Evolutionary conservation across 2,888 invertebrate genomes (phyloP).

Genomic region (Lasioglossum calceatum): DNA sequence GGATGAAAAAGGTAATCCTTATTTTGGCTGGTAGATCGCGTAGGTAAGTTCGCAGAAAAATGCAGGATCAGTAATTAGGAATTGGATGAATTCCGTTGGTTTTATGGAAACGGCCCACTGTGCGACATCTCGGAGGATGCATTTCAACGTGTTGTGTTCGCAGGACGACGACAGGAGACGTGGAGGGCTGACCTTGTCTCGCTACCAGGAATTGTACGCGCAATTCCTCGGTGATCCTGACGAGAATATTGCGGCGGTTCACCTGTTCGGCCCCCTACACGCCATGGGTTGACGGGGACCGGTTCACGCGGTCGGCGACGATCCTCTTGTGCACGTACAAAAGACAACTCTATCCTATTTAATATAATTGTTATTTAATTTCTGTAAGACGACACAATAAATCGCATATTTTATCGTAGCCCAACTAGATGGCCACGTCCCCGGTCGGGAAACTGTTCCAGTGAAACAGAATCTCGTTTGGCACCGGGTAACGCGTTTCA

Average conservation of each 20-base stretch:
- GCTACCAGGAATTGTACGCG: constrained; percentile 94
- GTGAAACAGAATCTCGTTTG: constrained; percentile 25
- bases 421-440: neutral
- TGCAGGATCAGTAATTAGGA: too few species aligned
- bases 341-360: constrained; percentile 60
- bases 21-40: neutral
- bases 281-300: constrained; percentile 83
- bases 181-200: constrained; percentile 91
- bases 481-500: constrained; percentile 1
- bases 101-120: neutral
- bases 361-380: constrained; percentile 54
- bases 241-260: constrained; percentile 90
- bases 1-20: neutral
- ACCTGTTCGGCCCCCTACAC: constrained; percentile 92
- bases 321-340: constrained; percentile 49
- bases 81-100: too few species aligned
- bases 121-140: neutral
- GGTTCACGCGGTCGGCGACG: neutral
- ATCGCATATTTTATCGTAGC: constrained; percentile 64
- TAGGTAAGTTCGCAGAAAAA: too few species aligned
- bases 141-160: constrained; percentile 65
- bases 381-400: constrained; percentile 60
- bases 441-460: neutral
- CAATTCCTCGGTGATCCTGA: constrained; percentile 92
- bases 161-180: constrained; percentile 93